Evolutionary conservation across 1,140 invertebrate genomes (phyloP).

Genomic region (Bombyx mori): ASM3026992v2 NC_085121.1:10031501-10032000

Average conservation of each 20-base stretch:
- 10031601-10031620: slow-evolving; percentile 71
- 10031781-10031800: too few relatives aligned
- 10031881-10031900: too few relatives aligned
- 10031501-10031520: slow-evolving; percentile 20
- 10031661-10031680: slow-evolving; percentile 63
- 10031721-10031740: slow-evolving; percentile 43
- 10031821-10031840: too few relatives aligned
- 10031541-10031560: slow-evolving; percentile 67
- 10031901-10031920: too few relatives aligned
- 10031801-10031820: too few relatives aligned
- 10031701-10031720: slow-evolving; percentile 66
- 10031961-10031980: too few relatives aligned
- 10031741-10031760: slow-evolving; percentile 31
- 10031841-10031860: too few relatives aligned
- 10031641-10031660: slow-evolving; percentile 63
- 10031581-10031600: slow-evolving; percentile 70
- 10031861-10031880: too few relatives aligned
- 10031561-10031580: slow-evolving; percentile 70
- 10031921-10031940: too few relatives aligned
- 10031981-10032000: too few relatives aligned
- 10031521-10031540: slow-evolving; percentile 37
- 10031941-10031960: too few relatives aligned
- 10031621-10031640: slow-evolving; percentile 67
- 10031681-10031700: slow-evolving; percentile 70
- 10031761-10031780: slow-evolving; percentile 2